Conservation (phyloP, 2,113 vertebrate genomes). For the Pyxicephalus adspersus region DNA sequence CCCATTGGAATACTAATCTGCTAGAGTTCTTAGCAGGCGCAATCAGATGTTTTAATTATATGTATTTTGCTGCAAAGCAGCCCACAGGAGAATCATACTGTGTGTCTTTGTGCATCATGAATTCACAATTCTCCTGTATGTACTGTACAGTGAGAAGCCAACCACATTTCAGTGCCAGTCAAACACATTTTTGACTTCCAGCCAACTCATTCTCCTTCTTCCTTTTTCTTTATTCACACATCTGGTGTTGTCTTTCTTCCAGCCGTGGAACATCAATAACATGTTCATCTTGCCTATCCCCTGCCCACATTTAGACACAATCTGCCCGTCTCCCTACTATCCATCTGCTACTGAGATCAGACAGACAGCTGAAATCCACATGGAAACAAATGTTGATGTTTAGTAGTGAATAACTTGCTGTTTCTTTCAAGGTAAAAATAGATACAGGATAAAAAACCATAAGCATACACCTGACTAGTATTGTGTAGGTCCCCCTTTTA, state of each 20-base stretch:
- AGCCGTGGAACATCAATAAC: conserved; percentile 44
- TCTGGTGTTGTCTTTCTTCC: conserved; percentile 42
- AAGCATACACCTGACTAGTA: too few relatives aligned
- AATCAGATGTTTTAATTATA: conserved; percentile 44
- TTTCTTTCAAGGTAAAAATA: too few relatives aligned
- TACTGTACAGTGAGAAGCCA: conserved; percentile 19
- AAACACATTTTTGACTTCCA: conserved; percentile 25
- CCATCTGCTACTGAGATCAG: conserved; percentile 26
- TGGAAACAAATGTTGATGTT: background rate
- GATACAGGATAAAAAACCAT: too few relatives aligned
- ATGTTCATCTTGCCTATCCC: conserved; percentile 26
- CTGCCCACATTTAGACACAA: background rate
- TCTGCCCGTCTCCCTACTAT: conserved; percentile 27
- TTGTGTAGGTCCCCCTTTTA: too few relatives aligned
- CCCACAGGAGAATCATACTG: background rate
- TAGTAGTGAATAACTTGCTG: background rate
- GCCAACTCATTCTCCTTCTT: conserved; percentile 26
- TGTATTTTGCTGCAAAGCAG: conserved; percentile 1
- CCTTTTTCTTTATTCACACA: conserved; percentile 24
- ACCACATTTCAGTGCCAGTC: conserved; percentile 19
- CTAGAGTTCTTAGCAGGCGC: conserved; percentile 6
- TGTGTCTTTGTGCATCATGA: conserved; percentile 14
- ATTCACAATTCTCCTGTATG: conserved; percentile 18
- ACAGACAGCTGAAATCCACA: background rate
- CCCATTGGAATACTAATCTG: conserved; percentile 30